phyloP scores from a whole-genome alignment of 2,113 vertebrate species.

The Amphilophus citrinellus region DNA sequence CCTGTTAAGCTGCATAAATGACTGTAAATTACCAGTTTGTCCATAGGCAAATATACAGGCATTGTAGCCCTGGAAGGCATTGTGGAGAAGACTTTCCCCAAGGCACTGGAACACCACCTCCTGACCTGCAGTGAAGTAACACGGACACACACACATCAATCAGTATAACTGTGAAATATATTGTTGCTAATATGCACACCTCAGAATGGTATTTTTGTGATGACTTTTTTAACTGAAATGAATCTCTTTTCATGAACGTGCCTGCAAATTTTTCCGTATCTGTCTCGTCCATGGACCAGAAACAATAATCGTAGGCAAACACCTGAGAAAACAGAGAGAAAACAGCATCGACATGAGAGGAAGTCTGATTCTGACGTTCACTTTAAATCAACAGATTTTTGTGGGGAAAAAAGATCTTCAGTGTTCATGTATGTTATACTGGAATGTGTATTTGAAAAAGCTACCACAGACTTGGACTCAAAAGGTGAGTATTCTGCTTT shows the following conservation, averaged over 20 bases:
- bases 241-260: slow-evolving; percentile 56
- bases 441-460: neutral
- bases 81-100: slow-evolving; percentile 95
- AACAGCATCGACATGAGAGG: neutral
- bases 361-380: neutral
- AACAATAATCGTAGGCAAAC: slow-evolving; percentile 98
- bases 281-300: slow-evolving; percentile 98
- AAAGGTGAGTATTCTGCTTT: neutral
- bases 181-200: neutral
- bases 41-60: slow-evolving; percentile 99
- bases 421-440: neutral
- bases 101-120: slow-evolving; percentile 98
- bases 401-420: too few species aligned
- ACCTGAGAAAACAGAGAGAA: slow-evolving; percentile 77
- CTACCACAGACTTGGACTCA: neutral
- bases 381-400: too few species aligned
- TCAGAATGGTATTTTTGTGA: too few species aligned
- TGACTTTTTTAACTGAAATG: neutral
- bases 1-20: neutral
- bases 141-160: slow-evolving; percentile 14
- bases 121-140: slow-evolving; percentile 85
- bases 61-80: slow-evolving; percentile 97
- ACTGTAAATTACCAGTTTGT: slow-evolving; percentile 88
- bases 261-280: slow-evolving; percentile 94
- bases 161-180: neutral